These are phyloP conservation scores for Riparia riparia DNA, from an alignment of 2,113 vertebrate species.

Conservation along the genomic window DNA sequence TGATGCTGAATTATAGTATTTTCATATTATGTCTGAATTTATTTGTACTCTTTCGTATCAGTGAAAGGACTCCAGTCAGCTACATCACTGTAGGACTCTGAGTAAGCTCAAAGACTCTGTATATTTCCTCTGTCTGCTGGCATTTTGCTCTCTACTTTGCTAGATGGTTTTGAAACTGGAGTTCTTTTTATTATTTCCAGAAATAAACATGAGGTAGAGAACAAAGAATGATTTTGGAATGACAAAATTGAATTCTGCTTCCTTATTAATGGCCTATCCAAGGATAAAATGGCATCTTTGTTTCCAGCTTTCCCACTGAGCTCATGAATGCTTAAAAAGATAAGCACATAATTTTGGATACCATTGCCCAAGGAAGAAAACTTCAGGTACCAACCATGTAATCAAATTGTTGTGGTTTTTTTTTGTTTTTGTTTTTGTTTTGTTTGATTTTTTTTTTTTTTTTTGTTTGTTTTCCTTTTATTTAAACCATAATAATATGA, in stretches of 20 bases:
- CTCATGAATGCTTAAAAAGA: neutral
- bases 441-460: no score
- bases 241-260: neutral
- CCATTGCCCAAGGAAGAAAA: neutral
- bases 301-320: neutral
- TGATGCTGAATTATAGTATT: neutral
- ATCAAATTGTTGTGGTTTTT: no score
- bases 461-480: neutral
- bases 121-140: neutral
- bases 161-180: neutral
- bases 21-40: neutral
- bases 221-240: neutral
- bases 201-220: neutral
- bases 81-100: neutral
- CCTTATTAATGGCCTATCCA: neutral
- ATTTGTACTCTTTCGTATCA: neutral
- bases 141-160: neutral
- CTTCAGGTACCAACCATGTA: neutral
- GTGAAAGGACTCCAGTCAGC: neutral
- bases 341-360: neutral
- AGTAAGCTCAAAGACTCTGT: neutral
- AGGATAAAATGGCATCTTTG: neutral
- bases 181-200: neutral
- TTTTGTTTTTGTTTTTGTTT: neutral
- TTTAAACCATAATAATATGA: neutral